Evolutionary conservation across 2,113 vertebrate genomes (phyloP).

Genomic region (Labeo rohita): DNA sequence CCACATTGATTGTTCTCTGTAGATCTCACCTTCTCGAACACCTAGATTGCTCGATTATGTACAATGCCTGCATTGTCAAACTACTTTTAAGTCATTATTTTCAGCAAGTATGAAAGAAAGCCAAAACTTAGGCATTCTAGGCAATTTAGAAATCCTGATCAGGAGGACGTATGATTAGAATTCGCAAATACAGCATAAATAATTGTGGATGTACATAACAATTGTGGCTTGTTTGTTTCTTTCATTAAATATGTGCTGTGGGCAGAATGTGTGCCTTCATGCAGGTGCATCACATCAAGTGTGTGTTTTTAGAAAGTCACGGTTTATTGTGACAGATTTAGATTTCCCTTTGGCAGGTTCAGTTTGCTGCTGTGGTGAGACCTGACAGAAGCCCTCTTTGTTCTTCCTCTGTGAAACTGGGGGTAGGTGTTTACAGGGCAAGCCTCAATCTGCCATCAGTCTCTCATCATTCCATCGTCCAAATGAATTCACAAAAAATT

Average conservation of each 20-base stretch:
- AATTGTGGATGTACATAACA: not conserved
- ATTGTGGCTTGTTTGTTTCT: not conserved
- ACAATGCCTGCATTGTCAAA: too few species aligned
- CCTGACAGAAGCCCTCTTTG: not conserved
- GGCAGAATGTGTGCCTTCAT: not conserved
- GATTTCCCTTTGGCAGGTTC: not conserved
- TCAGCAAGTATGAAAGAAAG: too few species aligned
- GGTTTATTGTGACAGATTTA: slow-evolving; percentile 8
- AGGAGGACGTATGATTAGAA: not conserved
- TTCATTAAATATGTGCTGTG: not conserved
- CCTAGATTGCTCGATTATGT: too few species aligned
- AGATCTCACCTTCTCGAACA: too few species aligned
- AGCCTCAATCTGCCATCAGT: slow-evolving; percentile 2
- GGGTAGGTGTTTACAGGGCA: slow-evolving; percentile 1
- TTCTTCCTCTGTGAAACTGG: not conserved
- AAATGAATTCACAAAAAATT: not conserved
- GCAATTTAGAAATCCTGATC: too few species aligned
- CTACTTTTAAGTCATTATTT: too few species aligned
- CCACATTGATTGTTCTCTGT: too few species aligned
- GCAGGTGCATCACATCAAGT: not conserved
- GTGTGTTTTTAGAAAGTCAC: not conserved
- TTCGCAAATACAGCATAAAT: not conserved
- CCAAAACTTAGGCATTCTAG: too few species aligned
- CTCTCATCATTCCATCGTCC: not conserved
- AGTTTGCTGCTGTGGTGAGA: not conserved